Evolutionary conservation across 2,888 invertebrate genomes (phyloP).

Genomic region (Germaria angustata): DNA sequence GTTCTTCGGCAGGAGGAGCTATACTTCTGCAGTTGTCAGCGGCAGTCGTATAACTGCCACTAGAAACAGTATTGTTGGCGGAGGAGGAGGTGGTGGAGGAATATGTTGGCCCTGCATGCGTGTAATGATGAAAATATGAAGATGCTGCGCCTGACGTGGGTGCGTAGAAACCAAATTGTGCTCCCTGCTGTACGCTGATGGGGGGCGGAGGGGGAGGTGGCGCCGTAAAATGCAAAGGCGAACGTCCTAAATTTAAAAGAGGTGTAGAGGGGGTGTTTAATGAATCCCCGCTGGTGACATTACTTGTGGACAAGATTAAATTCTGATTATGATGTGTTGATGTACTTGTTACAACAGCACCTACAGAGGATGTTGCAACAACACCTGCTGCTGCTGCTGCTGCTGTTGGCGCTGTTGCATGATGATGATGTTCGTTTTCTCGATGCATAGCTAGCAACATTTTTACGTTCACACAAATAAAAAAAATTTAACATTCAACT

Average conservation of each 20-base stretch:
- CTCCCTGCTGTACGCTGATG: slow-evolving; percentile 65
- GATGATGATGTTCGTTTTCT: slow-evolving; percentile 83
- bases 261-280: slow-evolving; percentile 78
- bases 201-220: slow-evolving; percentile 67
- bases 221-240: slow-evolving; percentile 67
- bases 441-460: slow-evolving; percentile 87
- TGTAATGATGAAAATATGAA: slow-evolving; percentile 69
- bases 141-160: slow-evolving; percentile 67
- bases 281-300: slow-evolving; percentile 66
- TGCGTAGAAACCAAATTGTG: slow-evolving; percentile 71
- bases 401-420: slow-evolving; percentile 66
- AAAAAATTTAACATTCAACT: slow-evolving; percentile 37
- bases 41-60: slow-evolving; percentile 31
- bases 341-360: neutral
- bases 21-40: slow-evolving; percentile 20
- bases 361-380: slow-evolving; percentile 32
- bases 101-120: slow-evolving; percentile 65
- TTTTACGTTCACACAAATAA: slow-evolving; percentile 71
- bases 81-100: slow-evolving; percentile 49
- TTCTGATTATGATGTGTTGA: slow-evolving; percentile 49
- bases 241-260: slow-evolving; percentile 69
- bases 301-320: slow-evolving; percentile 40
- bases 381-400: slow-evolving; percentile 46
- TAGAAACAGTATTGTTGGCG: slow-evolving; percentile 39
- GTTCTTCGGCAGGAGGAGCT: slow-evolving; percentile 70